Conservation (phyloP, 2,888 invertebrate species). For the Diadegma fenestrale region DNA sequence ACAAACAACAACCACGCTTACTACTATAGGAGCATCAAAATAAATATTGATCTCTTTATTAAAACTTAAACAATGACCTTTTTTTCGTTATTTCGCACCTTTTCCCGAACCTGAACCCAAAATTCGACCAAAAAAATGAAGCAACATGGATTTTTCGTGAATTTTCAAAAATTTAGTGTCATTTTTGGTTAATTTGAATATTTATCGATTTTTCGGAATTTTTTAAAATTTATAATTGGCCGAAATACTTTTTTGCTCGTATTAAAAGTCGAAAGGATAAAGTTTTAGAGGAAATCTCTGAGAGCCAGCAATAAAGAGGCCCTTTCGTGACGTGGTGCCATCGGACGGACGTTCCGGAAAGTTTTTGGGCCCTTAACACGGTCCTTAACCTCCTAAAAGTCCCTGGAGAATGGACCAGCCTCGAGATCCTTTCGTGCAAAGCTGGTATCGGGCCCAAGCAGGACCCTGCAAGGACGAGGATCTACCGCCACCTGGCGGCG, state of each 20-base stretch:
- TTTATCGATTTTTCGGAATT: background rate
- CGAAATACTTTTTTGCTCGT: background rate
- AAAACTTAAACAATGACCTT: slow-evolving; percentile 72
- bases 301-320: background rate
- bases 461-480: slow-evolving; percentile 62
- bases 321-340: slow-evolving; percentile 74
- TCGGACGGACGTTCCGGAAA: slow-evolving; percentile 67
- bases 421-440: slow-evolving; percentile 67
- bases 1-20: slow-evolving; percentile 81
- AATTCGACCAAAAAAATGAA: background rate
- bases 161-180: background rate
- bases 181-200: background rate
- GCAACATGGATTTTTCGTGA: background rate
- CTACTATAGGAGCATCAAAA: slow-evolving; percentile 83
- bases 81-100: slow-evolving; percentile 64
- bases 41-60: slow-evolving; percentile 84
- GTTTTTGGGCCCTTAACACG: slow-evolving; percentile 57
- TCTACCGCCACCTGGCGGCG: slow-evolving; percentile 80
- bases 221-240: background rate
- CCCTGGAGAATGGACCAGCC: slow-evolving; percentile 28
- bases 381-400: slow-evolving; percentile 50
- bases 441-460: slow-evolving; percentile 2
- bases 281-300: background rate
- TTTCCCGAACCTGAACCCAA: slow-evolving; percentile 6
- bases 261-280: background rate